Evolutionary conservation across 2,888 invertebrate species (phyloP).

Genomic region (Amaurobius ferox): DNA sequence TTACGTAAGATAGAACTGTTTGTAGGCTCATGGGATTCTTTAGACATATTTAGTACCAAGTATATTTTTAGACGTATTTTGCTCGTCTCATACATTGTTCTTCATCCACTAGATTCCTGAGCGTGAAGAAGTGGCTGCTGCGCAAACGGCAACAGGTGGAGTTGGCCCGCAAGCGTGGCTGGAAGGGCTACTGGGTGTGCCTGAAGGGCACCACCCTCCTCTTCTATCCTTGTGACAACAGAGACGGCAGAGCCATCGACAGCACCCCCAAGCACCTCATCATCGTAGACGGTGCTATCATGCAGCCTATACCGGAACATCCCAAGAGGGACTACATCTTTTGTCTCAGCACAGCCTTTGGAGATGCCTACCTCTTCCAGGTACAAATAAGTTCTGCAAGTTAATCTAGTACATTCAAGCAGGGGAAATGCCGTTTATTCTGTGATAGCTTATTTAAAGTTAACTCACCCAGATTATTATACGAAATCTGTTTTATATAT

Average conservation of each 20-base stretch:
- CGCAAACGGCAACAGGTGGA: conserved; percentile 92
- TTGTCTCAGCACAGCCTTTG: conserved; percentile 97
- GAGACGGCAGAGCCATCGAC: conserved; percentile 87
- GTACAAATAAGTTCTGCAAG: too few relatives aligned
- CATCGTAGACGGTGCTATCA: conserved; percentile 96
- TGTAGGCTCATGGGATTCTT: too few relatives aligned
- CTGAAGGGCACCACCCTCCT: conserved; percentile 96
- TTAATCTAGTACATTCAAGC: too few relatives aligned
- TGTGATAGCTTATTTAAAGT: too few relatives aligned
- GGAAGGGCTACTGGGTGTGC: conserved; percentile 99
- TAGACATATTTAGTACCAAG: too few relatives aligned
- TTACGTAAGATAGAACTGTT: too few relatives aligned
- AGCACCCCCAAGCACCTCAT: conserved; percentile 96
- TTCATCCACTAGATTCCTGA: conserved; percentile 87
- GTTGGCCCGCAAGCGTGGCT: conserved; percentile 94
- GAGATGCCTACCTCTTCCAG: conserved; percentile 98
- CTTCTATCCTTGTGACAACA: conserved; percentile 96
- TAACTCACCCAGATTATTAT: too few relatives aligned
- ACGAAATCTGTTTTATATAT: too few relatives aligned
- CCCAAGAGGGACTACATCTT: conserved; percentile 98
- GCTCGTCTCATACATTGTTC: not conserved
- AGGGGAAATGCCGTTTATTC: too few relatives aligned
- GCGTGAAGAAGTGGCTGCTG: conserved; percentile 98
- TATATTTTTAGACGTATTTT: too few relatives aligned
- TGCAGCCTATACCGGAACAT: conserved; percentile 99